Percentiles rank a stretch among this genome's conserved stretches.
phyloP scores from a whole-genome alignment of 2,888 invertebrate genomes.

The Acanthosoma haemorrhoidale region DNA sequence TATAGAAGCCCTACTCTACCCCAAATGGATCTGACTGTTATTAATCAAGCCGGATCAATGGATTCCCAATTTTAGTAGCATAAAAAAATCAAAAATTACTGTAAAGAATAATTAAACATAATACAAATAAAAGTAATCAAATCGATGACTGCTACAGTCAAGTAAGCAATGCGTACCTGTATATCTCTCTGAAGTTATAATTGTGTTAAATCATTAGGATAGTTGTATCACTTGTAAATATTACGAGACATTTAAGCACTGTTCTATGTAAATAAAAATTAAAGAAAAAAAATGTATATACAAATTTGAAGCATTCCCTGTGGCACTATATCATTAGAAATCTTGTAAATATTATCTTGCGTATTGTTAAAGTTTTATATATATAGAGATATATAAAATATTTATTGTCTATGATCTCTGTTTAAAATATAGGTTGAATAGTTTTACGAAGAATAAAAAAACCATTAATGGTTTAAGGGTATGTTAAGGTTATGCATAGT shows the following conservation, averaged over 20 bases:
- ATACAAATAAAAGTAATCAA: too few species aligned
- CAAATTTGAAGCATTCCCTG: neutral
- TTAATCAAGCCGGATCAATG: too few species aligned
- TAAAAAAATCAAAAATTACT: too few species aligned
- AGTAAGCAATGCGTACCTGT: neutral
- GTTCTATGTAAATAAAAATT: neutral
- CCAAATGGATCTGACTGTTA: too few species aligned
- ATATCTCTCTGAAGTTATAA: neutral
- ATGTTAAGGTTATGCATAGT: neutral
- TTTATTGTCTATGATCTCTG: constrained; percentile 11
- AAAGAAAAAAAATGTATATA: neutral
- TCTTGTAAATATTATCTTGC: neutral
- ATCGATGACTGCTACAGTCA: neutral
- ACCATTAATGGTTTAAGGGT: neutral
- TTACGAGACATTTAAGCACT: neutral
- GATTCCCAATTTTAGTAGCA: too few species aligned
- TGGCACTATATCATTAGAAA: neutral
- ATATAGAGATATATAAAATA: neutral
- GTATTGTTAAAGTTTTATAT: constrained; percentile 7
- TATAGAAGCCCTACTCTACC: too few species aligned
- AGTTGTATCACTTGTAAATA: neutral
- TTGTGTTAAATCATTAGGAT: neutral
- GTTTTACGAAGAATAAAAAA: neutral
- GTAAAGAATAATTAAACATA: too few species aligned
- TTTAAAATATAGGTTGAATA: neutral